phyloP scores from a whole-genome alignment of 2,888 invertebrate species.

The Morpho helenor region DNA sequence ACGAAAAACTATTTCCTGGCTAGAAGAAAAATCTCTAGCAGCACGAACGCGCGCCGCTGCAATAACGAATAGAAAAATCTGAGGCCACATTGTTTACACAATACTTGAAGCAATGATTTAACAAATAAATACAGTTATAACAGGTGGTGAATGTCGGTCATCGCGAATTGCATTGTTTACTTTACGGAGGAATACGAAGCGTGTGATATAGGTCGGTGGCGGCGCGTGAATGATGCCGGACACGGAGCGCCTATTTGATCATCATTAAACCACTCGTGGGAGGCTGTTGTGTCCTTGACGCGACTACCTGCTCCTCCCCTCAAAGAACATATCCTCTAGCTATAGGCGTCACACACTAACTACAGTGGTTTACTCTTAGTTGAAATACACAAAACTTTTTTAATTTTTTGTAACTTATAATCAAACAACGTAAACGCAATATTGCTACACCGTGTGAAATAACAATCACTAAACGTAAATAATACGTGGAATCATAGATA shows the following conservation, averaged over 20 bases:
- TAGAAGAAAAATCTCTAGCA: conserved; percentile 26
- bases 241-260: conserved; percentile 31
- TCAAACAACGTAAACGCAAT: conserved; percentile 1
- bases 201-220: conserved; percentile 48
- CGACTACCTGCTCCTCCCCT: conserved; percentile 29
- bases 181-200: conserved; percentile 34
- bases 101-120: conserved; percentile 17
- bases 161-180: conserved; percentile 54
- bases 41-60: conserved; percentile 18
- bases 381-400: background rate
- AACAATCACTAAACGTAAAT: conserved; percentile 22
- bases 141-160: conserved; percentile 58
- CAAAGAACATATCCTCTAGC: conserved; percentile 10
- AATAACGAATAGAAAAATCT: conserved; percentile 41
- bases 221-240: conserved; percentile 43
- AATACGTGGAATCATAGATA: conserved; percentile 30
- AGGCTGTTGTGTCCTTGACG: conserved; percentile 66
- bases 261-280: conserved; percentile 30
- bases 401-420: background rate
- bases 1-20: conserved; percentile 43
- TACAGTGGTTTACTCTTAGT: background rate
- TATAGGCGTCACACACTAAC: conserved; percentile 6
- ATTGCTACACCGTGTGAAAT: conserved; percentile 3
- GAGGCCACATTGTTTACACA: conserved; percentile 47
- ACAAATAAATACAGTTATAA: conserved; percentile 41